phyloP scores from a whole-genome alignment of 2,888 invertebrate genomes.

The Phlogophora meticulosa region DNA sequence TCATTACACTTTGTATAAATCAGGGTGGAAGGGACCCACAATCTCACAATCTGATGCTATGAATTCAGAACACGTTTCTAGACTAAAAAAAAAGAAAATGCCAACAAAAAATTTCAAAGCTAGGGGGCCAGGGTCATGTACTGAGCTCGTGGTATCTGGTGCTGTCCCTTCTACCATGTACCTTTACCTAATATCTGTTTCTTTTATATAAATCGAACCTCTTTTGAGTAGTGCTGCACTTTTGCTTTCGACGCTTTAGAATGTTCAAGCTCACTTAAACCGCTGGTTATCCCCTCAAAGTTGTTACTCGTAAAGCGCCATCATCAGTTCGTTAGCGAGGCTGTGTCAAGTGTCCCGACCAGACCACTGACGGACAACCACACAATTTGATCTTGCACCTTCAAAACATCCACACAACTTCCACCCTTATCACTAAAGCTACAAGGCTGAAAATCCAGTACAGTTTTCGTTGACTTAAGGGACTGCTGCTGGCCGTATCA shows the following conservation, averaged over 20 bases:
- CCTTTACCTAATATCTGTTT: not conserved
- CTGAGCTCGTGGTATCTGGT: no score
- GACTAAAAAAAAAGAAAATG: no score
- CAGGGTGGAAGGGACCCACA: no score
- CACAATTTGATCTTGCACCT: conserved; percentile 52
- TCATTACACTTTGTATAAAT: no score
- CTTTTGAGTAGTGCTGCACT: conserved; percentile 10
- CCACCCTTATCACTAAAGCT: conserved; percentile 34
- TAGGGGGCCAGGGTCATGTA: no score
- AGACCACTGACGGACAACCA: conserved; percentile 62
- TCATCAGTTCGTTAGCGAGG: conserved; percentile 80
- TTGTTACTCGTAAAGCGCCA: conserved; percentile 71
- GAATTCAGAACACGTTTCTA: no score
- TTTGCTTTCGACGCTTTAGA: conserved; percentile 29
- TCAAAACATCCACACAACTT: conserved; percentile 42
- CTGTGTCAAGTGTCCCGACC: conserved; percentile 77
- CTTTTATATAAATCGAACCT: not conserved
- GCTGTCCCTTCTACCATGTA: no score
- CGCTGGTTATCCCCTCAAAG: conserved; percentile 69
- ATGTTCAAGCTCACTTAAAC: conserved; percentile 31
- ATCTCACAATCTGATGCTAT: no score
- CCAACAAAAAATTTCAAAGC: no score
- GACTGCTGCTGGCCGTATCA: conserved; percentile 59
- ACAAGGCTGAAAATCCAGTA: conserved; percentile 50
- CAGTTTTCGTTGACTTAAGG: conserved; percentile 1